Evolutionary conservation across 2,113 vertebrate species (phyloP).

Genomic region (Salminus brasiliensis): DNA sequence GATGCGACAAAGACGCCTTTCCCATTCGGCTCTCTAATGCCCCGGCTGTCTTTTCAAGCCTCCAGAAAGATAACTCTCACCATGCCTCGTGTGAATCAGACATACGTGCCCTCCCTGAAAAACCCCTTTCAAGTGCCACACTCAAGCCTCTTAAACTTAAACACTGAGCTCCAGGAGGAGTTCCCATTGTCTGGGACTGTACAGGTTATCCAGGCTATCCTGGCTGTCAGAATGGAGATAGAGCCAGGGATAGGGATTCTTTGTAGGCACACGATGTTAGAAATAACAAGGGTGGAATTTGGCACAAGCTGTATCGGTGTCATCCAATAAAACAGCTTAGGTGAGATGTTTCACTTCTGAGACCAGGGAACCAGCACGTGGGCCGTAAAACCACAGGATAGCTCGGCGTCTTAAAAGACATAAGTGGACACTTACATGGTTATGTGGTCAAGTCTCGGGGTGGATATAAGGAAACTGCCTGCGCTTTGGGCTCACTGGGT

Average conservation of each 20-base stretch:
- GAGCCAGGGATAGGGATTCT: not conserved
- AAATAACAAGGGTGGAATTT: conserved; percentile 17
- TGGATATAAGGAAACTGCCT: conserved; percentile 41
- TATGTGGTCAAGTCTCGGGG: conserved; percentile 36
- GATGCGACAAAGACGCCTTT: conserved; percentile 66
- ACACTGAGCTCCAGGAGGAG: conserved; percentile 38
- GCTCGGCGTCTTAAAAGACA: conserved; percentile 27
- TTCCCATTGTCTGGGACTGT: conserved; percentile 26
- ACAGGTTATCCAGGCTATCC: not conserved
- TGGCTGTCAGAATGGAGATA: not conserved
- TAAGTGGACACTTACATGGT: conserved; percentile 43
- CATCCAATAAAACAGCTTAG: conserved; percentile 5
- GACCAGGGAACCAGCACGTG: conserved; percentile 15
- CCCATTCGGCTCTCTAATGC: conserved; percentile 61
- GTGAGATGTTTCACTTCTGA: not conserved
- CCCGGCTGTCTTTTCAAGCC: conserved; percentile 64
- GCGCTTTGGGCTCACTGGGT: conserved; percentile 26
- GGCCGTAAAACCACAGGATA: conserved; percentile 31
- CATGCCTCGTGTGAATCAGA: conserved; percentile 62
- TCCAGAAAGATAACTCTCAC: conserved; percentile 68
- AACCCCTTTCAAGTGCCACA: conserved; percentile 59
- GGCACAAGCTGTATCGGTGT: conserved; percentile 22
- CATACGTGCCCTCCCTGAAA: conserved; percentile 62
- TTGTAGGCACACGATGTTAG: not conserved
- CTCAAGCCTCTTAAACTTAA: conserved; percentile 42